Conservation (phyloP, 1,140 invertebrate genomes). For the Drosophila rhopaloa region DNA sequence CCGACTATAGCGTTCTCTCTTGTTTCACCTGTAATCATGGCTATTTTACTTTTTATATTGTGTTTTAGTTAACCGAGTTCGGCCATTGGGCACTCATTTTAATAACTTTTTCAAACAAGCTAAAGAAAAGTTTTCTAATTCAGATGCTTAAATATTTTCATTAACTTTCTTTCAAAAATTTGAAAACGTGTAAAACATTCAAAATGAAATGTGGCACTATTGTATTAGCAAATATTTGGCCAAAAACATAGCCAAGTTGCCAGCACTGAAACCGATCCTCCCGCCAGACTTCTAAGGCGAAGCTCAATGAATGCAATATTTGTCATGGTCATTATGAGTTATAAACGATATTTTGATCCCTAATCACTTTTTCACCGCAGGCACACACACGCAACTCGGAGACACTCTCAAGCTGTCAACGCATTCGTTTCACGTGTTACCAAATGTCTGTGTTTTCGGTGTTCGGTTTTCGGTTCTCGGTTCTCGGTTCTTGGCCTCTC, state of each 20-base stretch:
- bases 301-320: constrained; percentile 65
- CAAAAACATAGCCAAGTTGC: background rate
- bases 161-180: too few species aligned
- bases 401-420: constrained; percentile 73
- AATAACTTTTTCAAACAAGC: too few species aligned
- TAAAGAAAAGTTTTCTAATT: too few species aligned
- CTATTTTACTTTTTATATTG: too few species aligned
- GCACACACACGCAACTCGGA: constrained; percentile 18
- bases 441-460: constrained; percentile 64
- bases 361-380: constrained; percentile 65
- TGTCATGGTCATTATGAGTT: constrained; percentile 82
- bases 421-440: constrained; percentile 78
- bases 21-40: too few species aligned
- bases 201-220: too few species aligned
- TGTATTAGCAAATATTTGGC: background rate
- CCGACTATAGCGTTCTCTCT: too few species aligned
- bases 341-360: constrained; percentile 82
- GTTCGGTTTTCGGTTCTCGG: background rate
- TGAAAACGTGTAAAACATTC: too few species aligned
- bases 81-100: too few species aligned
- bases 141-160: too few species aligned
- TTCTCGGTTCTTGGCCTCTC: background rate
- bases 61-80: too few species aligned
- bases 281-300: constrained; percentile 5
- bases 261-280: constrained; percentile 4